phyloP scores from a whole-genome alignment of 2,113 vertebrate genomes.

The Thomomys bottae region DNA sequence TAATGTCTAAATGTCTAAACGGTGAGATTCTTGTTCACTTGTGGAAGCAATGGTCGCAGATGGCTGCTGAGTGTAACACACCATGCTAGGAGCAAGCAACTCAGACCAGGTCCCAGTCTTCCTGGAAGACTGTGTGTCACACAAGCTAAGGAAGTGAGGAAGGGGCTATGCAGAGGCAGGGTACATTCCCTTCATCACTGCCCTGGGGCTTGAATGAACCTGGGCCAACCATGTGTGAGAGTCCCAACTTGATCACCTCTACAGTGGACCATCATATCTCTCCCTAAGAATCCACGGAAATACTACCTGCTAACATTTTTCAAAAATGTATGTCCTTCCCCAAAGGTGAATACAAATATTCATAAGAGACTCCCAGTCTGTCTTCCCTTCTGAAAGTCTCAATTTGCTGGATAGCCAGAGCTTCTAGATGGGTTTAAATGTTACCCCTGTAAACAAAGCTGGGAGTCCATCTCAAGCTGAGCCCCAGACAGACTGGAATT shows the following conservation, averaged over 20 bases:
- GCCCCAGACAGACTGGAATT: neutral
- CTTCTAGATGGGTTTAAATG: neutral
- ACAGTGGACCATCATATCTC: neutral
- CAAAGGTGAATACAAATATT: neutral
- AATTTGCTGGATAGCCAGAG: neutral
- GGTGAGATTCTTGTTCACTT: neutral
- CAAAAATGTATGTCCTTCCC: neutral
- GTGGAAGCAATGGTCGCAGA: neutral
- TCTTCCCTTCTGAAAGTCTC: neutral
- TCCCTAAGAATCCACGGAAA: neutral
- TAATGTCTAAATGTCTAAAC: neutral
- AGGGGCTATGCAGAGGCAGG: neutral
- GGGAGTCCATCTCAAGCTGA: neutral
- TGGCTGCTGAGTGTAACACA: neutral
- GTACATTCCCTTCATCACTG: neutral
- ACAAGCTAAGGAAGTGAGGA: neutral
- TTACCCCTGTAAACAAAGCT: neutral
- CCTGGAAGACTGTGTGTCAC: conserved; percentile 20
- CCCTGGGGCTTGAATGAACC: neutral
- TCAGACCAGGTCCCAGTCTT: neutral
- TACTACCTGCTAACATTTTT: neutral
- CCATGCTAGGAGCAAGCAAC: neutral
- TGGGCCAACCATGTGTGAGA: neutral
- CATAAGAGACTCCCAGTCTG: neutral
- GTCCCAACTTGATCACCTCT: neutral